Evolutionary conservation across 2,888 invertebrate genomes (phyloP).

Genomic region (Netelia inedita): DNA sequence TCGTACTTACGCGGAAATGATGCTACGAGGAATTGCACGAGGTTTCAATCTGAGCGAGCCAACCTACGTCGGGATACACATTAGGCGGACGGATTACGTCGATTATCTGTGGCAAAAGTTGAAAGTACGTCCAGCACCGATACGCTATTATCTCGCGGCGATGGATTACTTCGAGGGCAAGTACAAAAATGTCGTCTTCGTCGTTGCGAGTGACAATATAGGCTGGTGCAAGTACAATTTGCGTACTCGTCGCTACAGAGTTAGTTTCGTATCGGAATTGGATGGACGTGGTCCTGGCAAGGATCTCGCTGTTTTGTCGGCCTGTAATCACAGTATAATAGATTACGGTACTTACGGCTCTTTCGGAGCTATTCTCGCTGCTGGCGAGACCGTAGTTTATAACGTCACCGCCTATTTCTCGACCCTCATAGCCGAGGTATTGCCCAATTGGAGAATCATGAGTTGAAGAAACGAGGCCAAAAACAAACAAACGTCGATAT

Average conservation of each 20-base stretch:
- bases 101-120: constrained; percentile 86
- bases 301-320: constrained; percentile 84
- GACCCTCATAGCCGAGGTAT: constrained; percentile 81
- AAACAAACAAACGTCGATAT: constrained; percentile 47
- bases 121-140: constrained; percentile 83
- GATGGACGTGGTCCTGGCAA: constrained; percentile 82
- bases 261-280: constrained; percentile 81
- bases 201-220: constrained; percentile 84
- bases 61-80: constrained; percentile 87
- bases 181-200: constrained; percentile 82
- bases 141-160: constrained; percentile 82
- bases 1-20: constrained; percentile 85
- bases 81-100: constrained; percentile 87
- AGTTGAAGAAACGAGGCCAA: constrained; percentile 73
- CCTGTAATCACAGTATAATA: constrained; percentile 85
- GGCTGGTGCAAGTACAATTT: constrained; percentile 84
- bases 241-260: constrained; percentile 76
- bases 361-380: constrained; percentile 83
- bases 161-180: constrained; percentile 84
- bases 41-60: constrained; percentile 78
- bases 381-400: constrained; percentile 84
- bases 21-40: constrained; percentile 81
- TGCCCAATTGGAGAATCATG: constrained; percentile 83
- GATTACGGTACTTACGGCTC: constrained; percentile 85
- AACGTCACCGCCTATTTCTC: constrained; percentile 83